Evolutionary conservation across 2,797 vertebrate species (phyloP).

Genomic region (Chanos chanos): DNA sequence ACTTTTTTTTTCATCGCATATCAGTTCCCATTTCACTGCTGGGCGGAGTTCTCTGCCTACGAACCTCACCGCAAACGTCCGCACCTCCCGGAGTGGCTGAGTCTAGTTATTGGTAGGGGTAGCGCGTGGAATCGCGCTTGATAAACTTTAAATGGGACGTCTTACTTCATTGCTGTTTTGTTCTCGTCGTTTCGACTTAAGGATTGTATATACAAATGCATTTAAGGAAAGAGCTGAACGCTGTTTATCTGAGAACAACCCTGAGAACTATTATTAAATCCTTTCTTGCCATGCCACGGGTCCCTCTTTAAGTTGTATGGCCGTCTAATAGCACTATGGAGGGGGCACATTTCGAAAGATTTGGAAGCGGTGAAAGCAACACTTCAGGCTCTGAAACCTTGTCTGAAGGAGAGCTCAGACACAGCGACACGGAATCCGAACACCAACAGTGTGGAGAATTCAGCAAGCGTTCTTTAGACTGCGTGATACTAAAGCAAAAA

Average conservation of each 20-base stretch:
- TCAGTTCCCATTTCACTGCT: background rate
- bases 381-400: conserved; percentile 52
- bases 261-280: no score
- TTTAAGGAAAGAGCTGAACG: no score
- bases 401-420: conserved; percentile 51
- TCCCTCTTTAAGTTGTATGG: background rate
- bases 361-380: conserved; percentile 30
- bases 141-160: no score
- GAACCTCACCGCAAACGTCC: no score
- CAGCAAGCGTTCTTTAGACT: conserved; percentile 18
- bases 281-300: no score
- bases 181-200: no score
- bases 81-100: no score
- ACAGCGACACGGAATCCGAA: conserved; percentile 6
- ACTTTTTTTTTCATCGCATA: conserved; percentile 7
- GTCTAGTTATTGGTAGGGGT: no score
- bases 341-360: background rate
- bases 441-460: conserved; percentile 12
- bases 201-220: no score
- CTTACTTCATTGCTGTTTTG: no score
- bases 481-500: conserved; percentile 14
- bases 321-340: conserved; percentile 42
- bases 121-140: no score
- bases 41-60: conserved; percentile 12
- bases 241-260: no score